A percentile compares a stretch with the other conserved stretches of the same genome.
These are phyloP conservation scores for Microplitis manilae DNA, from an alignment of 2,888 invertebrate species.

Conservation along the genomic window DNA sequence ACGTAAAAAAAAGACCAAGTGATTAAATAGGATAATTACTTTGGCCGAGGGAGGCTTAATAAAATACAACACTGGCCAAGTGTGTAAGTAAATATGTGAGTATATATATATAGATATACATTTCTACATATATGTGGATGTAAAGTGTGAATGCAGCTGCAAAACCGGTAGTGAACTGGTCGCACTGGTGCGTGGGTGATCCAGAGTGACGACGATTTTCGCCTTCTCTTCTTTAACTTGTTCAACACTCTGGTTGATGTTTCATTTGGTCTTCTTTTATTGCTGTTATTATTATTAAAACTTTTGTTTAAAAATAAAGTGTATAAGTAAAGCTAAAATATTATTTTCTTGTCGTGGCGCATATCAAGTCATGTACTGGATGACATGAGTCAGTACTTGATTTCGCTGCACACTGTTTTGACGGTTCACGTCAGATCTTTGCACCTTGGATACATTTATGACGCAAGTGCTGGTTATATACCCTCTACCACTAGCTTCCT, in stretches of 20 bases:
- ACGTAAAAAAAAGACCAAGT: constrained; percentile 29
- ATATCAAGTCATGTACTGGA: no score
- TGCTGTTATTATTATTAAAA: background rate
- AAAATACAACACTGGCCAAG: background rate
- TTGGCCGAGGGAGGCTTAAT: constrained; percentile 9
- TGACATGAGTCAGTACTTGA: no score
- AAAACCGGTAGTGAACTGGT: constrained; percentile 56
- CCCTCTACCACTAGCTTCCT: no score
- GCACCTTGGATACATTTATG: background rate
- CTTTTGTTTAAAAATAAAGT: background rate
- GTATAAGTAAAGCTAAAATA: background rate
- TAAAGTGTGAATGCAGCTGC: constrained; percentile 52
- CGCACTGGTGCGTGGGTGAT: constrained; percentile 49
- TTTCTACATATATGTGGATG: background rate
- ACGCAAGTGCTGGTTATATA: constrained; percentile 1
- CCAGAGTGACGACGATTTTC: constrained; percentile 29
- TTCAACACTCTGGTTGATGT: background rate
- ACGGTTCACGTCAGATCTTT: no score
- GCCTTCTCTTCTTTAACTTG: background rate
- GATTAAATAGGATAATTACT: constrained; percentile 43
- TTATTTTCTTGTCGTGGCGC: background rate
- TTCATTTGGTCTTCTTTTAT: background rate
- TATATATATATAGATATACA: no score
- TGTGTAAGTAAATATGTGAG: background rate
- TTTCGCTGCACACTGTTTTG: no score